Conservation (phyloP, 2,888 invertebrate genomes). For the Anoncus sp. region DNA sequence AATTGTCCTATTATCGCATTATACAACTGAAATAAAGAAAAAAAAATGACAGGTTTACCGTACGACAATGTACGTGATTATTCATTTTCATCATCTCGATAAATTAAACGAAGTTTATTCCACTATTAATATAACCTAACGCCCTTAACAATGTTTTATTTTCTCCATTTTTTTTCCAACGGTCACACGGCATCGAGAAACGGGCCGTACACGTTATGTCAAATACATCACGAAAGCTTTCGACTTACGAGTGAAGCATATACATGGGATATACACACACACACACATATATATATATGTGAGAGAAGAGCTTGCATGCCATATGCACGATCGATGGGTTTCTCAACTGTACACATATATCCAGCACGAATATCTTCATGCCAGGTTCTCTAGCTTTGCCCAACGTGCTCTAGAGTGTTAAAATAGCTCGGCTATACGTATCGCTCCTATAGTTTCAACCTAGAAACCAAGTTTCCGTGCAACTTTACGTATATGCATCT, state of each 20-base stretch:
- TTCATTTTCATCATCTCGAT: conserved; percentile 7
- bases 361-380: conserved; percentile 54
- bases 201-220: conserved; percentile 22
- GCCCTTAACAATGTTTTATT: conserved; percentile 7
- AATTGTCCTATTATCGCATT: conserved; percentile 2
- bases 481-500: conserved; percentile 36
- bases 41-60: conserved; percentile 7
- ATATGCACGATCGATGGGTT: conserved; percentile 52
- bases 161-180: conserved; percentile 7
- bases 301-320: conserved; percentile 48
- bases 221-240: conserved; percentile 41
- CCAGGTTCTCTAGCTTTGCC: background rate
- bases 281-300: background rate
- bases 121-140: conserved; percentile 17
- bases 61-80: conserved; percentile 4
- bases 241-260: conserved; percentile 4
- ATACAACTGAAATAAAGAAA: background rate
- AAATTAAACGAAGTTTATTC: conserved; percentile 26
- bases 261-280: background rate
- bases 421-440: conserved; percentile 44
- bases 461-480: conserved; percentile 39
- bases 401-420: conserved; percentile 13
- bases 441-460: conserved; percentile 42
- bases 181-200: conserved; percentile 18
- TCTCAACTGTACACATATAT: conserved; percentile 27